Base-by-base conservation (phyloP, 1,140 invertebrate genomes). In the Melanaphis sacchari region DNA sequence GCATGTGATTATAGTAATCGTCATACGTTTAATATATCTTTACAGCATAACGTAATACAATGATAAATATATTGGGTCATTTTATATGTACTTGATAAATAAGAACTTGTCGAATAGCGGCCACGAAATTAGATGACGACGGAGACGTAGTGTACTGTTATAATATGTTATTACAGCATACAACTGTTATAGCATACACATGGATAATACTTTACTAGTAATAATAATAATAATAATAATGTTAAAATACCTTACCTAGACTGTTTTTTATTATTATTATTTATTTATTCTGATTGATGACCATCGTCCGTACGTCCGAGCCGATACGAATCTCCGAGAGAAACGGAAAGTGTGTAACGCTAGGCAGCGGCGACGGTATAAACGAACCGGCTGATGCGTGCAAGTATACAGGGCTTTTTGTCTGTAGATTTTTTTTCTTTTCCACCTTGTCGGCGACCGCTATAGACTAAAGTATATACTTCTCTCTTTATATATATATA, bases 241-340 rank as follows among this genome's bases (percentile, higher is more conserved):
- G 59, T 76, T 76, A 76, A 76, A 76, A 76, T 76, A 36, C 59
- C 59, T 76, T 76, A n/a, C 59, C 59, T 76, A 76, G 59, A 76
- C 59, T 85, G 26, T 85, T 41, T 85, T 24, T 40, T 84, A 84
- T 84, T 84, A 38, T 82, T 82, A 36, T 82, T 82, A 36, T 82
- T 82, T 82, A 82, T 40, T 82, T 82, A 36, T 82, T 84, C 82
- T 85, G 84, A 85, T 85, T 85, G 84, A 85, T 85, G 84, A 85
- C 84, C 84, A 41, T 85, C 38, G 38, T 76, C 40, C 41, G 40
- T 40, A 66, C 40, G 41, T 43, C 41, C 40, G 41, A 85, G 84
- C 24, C 31, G 84, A 85, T 85, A 85, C 38, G 26, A 85, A 85
- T 85, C 84, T 43, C 41, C 84, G 41, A 85, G 84, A 41, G 40